Conservation (phyloP, 2,113 vertebrate genomes). For the Zosterops hypoxanthus region DNA sequence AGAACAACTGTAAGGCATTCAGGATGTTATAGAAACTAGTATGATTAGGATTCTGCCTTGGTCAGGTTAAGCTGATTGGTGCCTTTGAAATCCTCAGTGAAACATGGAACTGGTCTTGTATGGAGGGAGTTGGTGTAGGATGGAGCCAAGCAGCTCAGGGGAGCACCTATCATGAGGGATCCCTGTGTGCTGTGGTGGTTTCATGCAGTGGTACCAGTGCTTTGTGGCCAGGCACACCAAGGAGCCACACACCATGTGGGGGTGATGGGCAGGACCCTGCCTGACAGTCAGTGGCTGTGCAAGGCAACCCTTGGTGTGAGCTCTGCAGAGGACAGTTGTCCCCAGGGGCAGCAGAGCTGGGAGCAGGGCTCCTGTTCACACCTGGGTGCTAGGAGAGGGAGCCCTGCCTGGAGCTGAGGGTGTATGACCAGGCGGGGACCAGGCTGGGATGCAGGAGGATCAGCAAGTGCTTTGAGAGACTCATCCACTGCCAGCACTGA, state of each 20-base stretch:
- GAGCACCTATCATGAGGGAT: accelerated
- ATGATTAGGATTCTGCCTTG: background rate
- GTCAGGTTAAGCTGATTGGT: background rate
- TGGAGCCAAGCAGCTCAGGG: background rate
- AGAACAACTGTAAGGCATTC: background rate
- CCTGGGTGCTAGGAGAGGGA: background rate
- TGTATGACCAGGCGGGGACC: accelerated
- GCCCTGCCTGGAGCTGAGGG: background rate
- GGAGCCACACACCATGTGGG: accelerated
- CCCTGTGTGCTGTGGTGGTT: background rate
- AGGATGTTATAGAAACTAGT: accelerated
- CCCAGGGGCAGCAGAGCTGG: background rate
- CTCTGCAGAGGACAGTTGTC: background rate
- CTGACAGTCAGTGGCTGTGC: background rate
- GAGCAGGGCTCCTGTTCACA: background rate
- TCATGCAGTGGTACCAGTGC: accelerated
- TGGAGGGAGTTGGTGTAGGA: background rate
- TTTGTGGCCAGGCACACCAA: background rate
- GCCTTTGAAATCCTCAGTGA: background rate
- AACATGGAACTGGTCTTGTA: background rate
- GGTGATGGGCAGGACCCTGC: background rate
- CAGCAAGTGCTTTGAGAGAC: background rate
- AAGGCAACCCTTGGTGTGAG: background rate
- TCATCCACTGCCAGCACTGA: accelerated
- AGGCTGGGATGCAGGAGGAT: background rate